Evolutionary conservation across 2,888 invertebrate genomes (phyloP).

Genomic region (Sinotaia quadrata): DNA sequence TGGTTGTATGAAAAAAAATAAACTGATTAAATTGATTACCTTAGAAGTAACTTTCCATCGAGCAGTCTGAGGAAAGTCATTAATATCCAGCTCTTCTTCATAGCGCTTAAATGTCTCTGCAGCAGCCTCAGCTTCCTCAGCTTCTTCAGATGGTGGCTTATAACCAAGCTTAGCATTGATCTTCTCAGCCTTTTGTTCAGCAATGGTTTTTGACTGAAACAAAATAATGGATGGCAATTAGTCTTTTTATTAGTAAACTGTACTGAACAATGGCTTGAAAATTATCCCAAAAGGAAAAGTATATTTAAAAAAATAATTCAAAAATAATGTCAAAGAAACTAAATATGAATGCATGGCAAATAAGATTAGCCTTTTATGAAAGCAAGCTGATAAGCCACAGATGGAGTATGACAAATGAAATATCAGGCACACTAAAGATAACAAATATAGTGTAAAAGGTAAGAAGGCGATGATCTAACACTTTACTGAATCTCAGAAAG

Average conservation of each 20-base stretch:
- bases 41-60: constrained; percentile 98
- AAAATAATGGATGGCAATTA: constrained; percentile 4
- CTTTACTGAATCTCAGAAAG: no score
- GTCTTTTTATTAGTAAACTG: not conserved
- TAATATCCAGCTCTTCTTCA: constrained; percentile 99
- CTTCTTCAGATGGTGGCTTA: constrained; percentile 79
- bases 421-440: no score
- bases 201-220: constrained; percentile 85
- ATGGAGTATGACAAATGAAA: no score
- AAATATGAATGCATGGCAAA: not conserved
- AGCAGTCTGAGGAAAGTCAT: constrained; percentile 99
- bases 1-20: no score
- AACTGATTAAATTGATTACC: constrained; percentile 74
- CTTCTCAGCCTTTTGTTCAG: constrained; percentile 96
- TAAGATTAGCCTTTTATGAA: no score
- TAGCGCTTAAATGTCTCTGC: constrained; percentile 78
- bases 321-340: not conserved
- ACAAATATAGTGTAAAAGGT: no score
- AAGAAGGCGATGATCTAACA: no score
- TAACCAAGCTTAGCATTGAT: constrained; percentile 97
- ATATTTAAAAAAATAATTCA: not conserved
- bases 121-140: constrained; percentile 73
- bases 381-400: no score
- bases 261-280: not conserved
- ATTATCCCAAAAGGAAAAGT: not conserved